Evolutionary conservation across 2,113 vertebrate species (phyloP), one percentile per base, ranked within the genome.

Genomic region (Oenanthe oenanthe): DNA sequence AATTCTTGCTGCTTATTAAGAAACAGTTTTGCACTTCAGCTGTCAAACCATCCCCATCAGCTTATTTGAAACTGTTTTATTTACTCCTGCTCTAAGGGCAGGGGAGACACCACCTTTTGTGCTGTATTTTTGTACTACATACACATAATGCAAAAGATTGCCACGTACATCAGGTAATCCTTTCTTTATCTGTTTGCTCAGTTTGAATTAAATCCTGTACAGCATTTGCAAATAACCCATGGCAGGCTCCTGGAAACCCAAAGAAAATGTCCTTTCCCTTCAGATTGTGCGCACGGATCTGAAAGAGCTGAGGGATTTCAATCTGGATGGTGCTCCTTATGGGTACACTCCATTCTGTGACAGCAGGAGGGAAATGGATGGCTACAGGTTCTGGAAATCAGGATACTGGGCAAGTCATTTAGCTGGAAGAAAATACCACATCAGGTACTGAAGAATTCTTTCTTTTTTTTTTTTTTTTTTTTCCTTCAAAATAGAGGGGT

Each of bases 351-450:
- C 99, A 0, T 99, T 99, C 98, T 99, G 99, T 67, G 99, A 99
- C 61, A 99, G 99, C 93, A 97, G 99, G 12, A 98, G 96, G 89
- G 99, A 99, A 95, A 99, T 99, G 99, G 99, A 99, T 86, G 99
- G 99, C 43, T 99, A 99, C 92, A 98, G 99, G 79, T 99, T 99
- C 98, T 99, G 99, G 99, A 99, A 99, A 87, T 99, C 99, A 0
- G 99, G 99, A 7, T 99, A 99, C 97, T 99, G 99, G 99, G 99
- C 99, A 62, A 99, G 99, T 91, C 99, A 99, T 89, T 98, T 99
- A 84, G 98, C 99, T 17, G 99, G 99, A 50, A 98, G 99, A 57
- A 99, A 99, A 96, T 99, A 99, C 94, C 99, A 99, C 74, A 99
- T 99, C 98, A 99, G 99, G 99, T 99, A 97, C 78, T 36, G 31